phyloP scores from a whole-genome alignment of 2,888 invertebrate genomes.

The Dolichopus griseipennis region DNA sequence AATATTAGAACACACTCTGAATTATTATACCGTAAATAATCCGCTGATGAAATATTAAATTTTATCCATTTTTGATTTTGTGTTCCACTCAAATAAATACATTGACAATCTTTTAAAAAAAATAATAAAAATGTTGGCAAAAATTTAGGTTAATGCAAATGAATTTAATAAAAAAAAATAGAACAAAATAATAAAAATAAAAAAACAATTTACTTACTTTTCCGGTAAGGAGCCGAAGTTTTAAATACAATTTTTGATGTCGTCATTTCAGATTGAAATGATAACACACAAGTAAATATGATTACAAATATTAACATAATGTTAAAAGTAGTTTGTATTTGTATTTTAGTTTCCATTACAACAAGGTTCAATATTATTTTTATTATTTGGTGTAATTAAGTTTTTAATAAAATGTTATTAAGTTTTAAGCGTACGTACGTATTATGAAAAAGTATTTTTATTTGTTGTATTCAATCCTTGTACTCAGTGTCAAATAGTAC shows the following conservation, averaged over 20 bases:
- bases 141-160: neutral
- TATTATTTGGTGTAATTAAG: no score
- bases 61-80: conserved; percentile 33
- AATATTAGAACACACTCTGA: conserved; percentile 40
- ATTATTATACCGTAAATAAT: conserved; percentile 31
- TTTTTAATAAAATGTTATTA: no score
- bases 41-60: conserved; percentile 24
- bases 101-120: conserved; percentile 36
- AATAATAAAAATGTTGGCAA: neutral
- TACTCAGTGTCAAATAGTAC: no score
- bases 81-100: conserved; percentile 38
- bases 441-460: no score
- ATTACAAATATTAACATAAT: no score
- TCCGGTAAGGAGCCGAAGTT: neutral
- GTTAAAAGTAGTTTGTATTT: no score
- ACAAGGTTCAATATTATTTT: no score
- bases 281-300: neutral
- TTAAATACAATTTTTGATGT: neutral
- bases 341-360: no score
- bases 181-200: neutral
- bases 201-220: conserved; percentile 7
- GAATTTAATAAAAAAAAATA: neutral
- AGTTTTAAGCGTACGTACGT: no score
- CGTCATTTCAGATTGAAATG: neutral
- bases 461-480: no score